Percentiles rank a stretch among this genome's conserved stretches.
These are phyloP conservation scores for Erpornis zantholeuca DNA, from an alignment of 2,113 vertebrate species.

Conservation along the genomic window DNA sequence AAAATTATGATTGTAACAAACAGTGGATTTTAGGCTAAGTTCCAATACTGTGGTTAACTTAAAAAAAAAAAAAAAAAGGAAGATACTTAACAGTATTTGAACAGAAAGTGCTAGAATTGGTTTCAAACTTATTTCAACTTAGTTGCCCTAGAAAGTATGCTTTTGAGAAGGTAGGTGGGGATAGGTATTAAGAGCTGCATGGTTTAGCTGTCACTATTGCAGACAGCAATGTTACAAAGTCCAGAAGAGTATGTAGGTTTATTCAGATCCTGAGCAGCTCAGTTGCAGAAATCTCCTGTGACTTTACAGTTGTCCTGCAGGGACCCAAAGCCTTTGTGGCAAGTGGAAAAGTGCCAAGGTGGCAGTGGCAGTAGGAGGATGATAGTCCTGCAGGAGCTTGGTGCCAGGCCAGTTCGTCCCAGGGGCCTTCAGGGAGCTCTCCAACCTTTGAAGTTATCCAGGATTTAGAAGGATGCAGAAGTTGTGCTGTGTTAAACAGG, in stretches of 20 bases:
- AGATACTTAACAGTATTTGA: background rate
- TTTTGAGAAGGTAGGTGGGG: background rate
- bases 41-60: background rate
- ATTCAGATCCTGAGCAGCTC: background rate
- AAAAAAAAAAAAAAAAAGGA: background rate
- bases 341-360: background rate
- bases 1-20: conserved; percentile 30
- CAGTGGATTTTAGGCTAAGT: background rate
- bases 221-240: background rate
- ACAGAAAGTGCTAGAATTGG: background rate
- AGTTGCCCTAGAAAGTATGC: background rate
- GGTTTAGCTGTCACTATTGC: background rate
- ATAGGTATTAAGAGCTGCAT: background rate
- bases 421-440: background rate
- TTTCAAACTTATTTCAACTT: background rate
- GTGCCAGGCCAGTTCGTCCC: background rate
- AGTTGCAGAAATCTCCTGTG: background rate
- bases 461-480: background rate
- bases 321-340: background rate
- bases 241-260: background rate
- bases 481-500: background rate
- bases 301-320: background rate
- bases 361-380: background rate
- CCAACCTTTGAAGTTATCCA: background rate
- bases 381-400: background rate